Conservation (phyloP, 1,140 invertebrate genomes). For the Zaprionus taronus region DNA sequence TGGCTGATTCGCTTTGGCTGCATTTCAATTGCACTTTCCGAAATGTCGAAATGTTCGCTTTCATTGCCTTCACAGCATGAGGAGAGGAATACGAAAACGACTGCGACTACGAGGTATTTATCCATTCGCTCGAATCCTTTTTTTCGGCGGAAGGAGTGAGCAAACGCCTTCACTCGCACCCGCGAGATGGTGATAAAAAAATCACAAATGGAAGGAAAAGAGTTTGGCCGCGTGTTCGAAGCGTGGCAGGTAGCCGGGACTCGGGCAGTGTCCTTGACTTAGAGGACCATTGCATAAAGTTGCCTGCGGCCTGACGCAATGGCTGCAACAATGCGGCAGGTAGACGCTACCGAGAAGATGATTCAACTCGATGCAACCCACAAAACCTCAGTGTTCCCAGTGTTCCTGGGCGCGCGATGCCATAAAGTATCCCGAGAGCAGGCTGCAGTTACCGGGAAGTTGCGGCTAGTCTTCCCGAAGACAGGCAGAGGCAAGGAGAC, state of each 20-base stretch:
- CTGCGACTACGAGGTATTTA: slow-evolving; percentile 26
- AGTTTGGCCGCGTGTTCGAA: slow-evolving; percentile 62
- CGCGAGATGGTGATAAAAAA: slow-evolving; percentile 1
- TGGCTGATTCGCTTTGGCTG: slow-evolving; percentile 21
- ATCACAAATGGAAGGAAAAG: slow-evolving; percentile 24
- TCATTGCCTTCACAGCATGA: slow-evolving; percentile 15
- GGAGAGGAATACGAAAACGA: slow-evolving; percentile 5
- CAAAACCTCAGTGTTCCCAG: slow-evolving; percentile 58
- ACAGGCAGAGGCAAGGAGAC: background rate
- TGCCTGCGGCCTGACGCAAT: slow-evolving; percentile 47
- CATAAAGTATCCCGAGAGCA: slow-evolving; percentile 38
- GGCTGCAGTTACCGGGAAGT: slow-evolving; percentile 46
- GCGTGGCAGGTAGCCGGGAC: slow-evolving; percentile 54
- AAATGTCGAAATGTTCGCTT: slow-evolving; percentile 32
- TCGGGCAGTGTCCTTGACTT: slow-evolving; percentile 23
- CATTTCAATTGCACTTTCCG: slow-evolving; percentile 34
- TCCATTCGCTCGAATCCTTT: slow-evolving; percentile 35
- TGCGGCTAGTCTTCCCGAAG: slow-evolving; percentile 22
- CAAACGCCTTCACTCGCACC: background rate
- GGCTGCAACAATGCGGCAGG: slow-evolving; percentile 27
- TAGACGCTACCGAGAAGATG: slow-evolving; percentile 44
- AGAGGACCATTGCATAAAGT: slow-evolving; percentile 46
- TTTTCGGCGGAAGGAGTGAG: slow-evolving; percentile 40
- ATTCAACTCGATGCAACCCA: slow-evolving; percentile 72
- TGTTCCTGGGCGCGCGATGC: background rate